A percentile compares a stretch with the other conserved stretches of the same genome.
These are phyloP conservation scores for Siderastrea radians DNA, from an alignment of 92 coral and sea anemone genomes.

Conservation along the genomic window DNA sequence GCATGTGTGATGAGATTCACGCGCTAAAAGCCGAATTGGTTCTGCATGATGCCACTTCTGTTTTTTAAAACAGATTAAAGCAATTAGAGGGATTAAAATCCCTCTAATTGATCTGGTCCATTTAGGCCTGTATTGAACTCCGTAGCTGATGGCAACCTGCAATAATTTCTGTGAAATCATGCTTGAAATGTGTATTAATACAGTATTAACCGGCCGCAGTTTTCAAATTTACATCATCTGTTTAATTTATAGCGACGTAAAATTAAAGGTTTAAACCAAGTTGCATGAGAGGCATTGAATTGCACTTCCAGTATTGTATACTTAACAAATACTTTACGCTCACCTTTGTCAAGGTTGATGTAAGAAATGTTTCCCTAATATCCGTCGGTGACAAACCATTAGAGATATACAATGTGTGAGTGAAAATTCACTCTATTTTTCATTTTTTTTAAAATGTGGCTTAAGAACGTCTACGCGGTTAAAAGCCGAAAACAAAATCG, in stretches of 20 bases:
- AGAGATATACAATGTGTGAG: not conserved
- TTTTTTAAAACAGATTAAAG: too few species aligned
- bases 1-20: not conserved
- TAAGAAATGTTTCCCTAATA: not conserved
- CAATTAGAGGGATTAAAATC: not conserved
- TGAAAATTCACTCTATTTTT: not conserved
- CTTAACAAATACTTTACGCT: not conserved
- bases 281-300: not conserved
- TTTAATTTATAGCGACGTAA: not conserved
- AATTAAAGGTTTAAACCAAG: not conserved
- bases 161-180: too few species aligned
- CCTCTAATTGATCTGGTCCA: not conserved
- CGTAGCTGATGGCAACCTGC: not conserved
- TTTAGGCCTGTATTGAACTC: not conserved
- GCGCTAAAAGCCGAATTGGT: slow-evolving; percentile 16
- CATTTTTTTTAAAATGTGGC: not conserved
- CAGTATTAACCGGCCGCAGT: not conserved
- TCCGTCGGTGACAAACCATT: not conserved
- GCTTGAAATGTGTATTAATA: too few species aligned
- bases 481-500: not conserved
- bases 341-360: not conserved
- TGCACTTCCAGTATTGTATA: not conserved
- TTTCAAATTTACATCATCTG: not conserved
- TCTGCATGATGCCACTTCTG: not conserved
- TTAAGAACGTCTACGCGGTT: not conserved